Percentiles rank a stretch among this genome's conserved stretches.
Conservation (phyloP, 1,140 invertebrate species). For the Nylanderia fulva region DNA sequence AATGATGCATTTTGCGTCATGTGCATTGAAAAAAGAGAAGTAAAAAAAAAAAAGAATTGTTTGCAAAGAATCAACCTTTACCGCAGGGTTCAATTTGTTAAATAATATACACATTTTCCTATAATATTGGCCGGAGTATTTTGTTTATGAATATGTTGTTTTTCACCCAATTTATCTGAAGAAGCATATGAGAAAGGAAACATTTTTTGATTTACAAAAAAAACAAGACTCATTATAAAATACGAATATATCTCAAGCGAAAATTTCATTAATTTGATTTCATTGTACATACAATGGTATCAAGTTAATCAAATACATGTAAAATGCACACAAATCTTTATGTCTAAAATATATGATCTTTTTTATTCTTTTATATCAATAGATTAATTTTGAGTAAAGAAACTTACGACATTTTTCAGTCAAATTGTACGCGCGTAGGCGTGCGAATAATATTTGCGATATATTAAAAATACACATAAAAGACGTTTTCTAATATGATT, state of each 20-base stretch:
- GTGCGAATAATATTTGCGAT: slow-evolving; percentile 77
- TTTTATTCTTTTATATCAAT: background rate
- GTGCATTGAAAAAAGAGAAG: background rate
- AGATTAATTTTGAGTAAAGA: slow-evolving; percentile 41
- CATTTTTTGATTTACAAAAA: slow-evolving; percentile 29
- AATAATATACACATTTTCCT: slow-evolving; percentile 8
- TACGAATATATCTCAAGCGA: slow-evolving; percentile 11
- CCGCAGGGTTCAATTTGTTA: slow-evolving; percentile 2
- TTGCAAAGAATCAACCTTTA: background rate
- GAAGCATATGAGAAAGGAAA: background rate
- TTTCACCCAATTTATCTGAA: background rate
- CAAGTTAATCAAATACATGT: background rate
- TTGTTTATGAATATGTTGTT: background rate
- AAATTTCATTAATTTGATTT: slow-evolving; percentile 21
- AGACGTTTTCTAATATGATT: slow-evolving; percentile 81
- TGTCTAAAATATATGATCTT: slow-evolving; percentile 14
- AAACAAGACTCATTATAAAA: slow-evolving; percentile 15
- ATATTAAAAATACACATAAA: slow-evolving; percentile 79
- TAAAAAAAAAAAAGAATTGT: background rate
- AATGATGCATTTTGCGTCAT: background rate
- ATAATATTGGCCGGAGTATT: background rate
- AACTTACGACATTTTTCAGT: slow-evolving; percentile 61
- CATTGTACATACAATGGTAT: background rate
- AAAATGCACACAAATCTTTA: slow-evolving; percentile 19
- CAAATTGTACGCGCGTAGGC: slow-evolving; percentile 63